Evolutionary conservation across 2,888 invertebrate species (phyloP).

Genomic region (Tuberolachnus salignus): DNA sequence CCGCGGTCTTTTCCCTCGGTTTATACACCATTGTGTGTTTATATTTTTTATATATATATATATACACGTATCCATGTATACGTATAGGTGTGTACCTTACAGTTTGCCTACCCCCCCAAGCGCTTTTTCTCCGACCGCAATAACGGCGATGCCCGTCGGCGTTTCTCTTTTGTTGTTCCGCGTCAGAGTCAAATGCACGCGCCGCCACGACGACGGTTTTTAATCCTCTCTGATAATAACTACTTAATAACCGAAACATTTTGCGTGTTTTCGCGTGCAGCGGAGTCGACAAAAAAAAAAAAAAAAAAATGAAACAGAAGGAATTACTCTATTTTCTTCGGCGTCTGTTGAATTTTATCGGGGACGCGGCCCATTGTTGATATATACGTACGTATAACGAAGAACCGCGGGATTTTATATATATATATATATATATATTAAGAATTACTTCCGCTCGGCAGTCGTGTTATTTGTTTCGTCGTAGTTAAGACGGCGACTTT

Average conservation of each 20-base stretch:
- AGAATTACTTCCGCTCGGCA: background rate
- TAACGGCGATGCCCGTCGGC: background rate
- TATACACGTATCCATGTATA: no score
- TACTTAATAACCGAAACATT: conserved; percentile 7
- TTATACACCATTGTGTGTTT: no score
- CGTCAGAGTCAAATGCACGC: conserved; percentile 35
- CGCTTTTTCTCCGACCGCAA: background rate
- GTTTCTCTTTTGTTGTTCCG: conserved; percentile 35
- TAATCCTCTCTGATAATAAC: conserved; percentile 41
- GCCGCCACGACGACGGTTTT: conserved; percentile 17
- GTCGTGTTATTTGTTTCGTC: background rate
- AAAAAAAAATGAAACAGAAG: no score
- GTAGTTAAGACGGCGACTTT: background rate
- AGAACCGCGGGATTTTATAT: no score
- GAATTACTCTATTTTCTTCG: conserved; percentile 3
- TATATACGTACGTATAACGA: background rate
- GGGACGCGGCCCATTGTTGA: no score
- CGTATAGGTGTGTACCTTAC: no score
- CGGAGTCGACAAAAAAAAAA: background rate
- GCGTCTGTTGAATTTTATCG: conserved; percentile 26
- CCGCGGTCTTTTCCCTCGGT: background rate
- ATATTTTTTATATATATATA: no score
- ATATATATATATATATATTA: no score
- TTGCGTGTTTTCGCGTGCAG: conserved; percentile 4
- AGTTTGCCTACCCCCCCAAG: background rate